phyloP scores from a whole-genome alignment of 2,797 vertebrate species.

The Lepilemur septentrionalis region DNA sequence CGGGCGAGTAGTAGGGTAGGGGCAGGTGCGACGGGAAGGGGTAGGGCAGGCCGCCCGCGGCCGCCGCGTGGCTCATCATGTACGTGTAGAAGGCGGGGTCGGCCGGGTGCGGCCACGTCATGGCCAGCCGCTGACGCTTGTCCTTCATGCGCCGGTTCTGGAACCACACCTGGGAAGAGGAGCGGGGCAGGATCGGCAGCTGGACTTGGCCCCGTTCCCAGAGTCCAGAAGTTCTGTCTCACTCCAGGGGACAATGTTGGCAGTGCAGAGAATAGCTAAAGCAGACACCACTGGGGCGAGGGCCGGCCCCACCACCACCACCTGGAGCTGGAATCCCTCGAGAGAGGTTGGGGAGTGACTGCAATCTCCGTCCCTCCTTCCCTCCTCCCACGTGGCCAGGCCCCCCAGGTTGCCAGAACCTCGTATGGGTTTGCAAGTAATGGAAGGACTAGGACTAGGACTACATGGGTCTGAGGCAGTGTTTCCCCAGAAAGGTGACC shows the following conservation, averaged over 20 bases:
- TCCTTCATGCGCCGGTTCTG: slow-evolving; percentile 99
- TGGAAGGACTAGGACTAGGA: neutral
- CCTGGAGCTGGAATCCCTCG: neutral
- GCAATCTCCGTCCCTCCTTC: neutral
- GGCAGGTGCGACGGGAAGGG: slow-evolving; percentile 97
- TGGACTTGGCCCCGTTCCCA: rapidly evolving
- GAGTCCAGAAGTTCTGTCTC: neutral
- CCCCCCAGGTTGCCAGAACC: neutral
- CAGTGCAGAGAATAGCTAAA: neutral
- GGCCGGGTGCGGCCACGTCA: slow-evolving; percentile 99
- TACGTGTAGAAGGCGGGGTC: slow-evolving; percentile 99
- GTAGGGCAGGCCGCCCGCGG: slow-evolving; percentile 96
- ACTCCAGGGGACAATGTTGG: neutral
- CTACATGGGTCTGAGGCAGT: neutral
- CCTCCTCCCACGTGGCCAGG: neutral
- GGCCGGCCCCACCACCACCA: neutral
- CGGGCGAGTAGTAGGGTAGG: slow-evolving; percentile 96
- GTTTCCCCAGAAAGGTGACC: neutral
- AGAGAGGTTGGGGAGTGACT: neutral
- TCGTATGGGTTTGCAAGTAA: rapidly evolving
- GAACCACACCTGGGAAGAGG: slow-evolving; percentile 94
- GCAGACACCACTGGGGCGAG: neutral
- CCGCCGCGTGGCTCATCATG: slow-evolving; percentile 99
- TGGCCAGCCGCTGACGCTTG: slow-evolving; percentile 96
- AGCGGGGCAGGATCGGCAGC: neutral